Base-by-base conservation (phyloP, 2,888 invertebrate species). In the Hermaeophaga mercurialis region DNA sequence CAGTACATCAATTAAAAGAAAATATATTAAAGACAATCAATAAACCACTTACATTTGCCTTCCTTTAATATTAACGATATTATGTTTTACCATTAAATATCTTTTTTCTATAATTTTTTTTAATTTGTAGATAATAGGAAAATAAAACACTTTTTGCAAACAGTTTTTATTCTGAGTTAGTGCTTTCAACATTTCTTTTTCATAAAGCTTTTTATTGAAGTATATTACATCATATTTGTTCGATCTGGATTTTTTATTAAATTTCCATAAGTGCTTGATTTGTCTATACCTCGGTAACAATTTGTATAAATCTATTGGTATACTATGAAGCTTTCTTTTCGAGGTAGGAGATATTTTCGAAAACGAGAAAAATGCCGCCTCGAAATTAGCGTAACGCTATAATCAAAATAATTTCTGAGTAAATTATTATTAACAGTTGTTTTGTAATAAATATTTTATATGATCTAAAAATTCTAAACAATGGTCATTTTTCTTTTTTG, bases 121-220 rank as follows among this genome's bases (percentile, higher is more conserved):
- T n/a, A n/a, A n/a, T n/a, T n/a, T n/a, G n/a, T n/a, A n/a, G n/a
- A n/a, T n/a, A n/a, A n/a, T 22, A 22, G 6, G 22, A 22, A 39
- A 55, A 55, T 47, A 52, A 59, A 53, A 61, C 39, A 4, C 36
- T 60, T 66, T 67, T 70, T 71, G 70, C 70, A 71, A 71, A 70
- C 64, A 66, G 62, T 62, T 62, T 67, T 63, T 66, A 64, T 67
- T 64, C 58, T 63, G 64, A 66, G 67, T 67, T 67, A 67, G 67
- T 66, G 67, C 67, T 67, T 43, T 64, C 59, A 70, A 70, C 68
- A 66, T 62, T 61, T 63, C 63, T 65, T 58, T 64, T 56, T 59
- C 64, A 66, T 65, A 66, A 66, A 66, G 66, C 68, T 66, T 65
- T 66, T 64, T 52, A 64, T 64, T 66, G 66, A 66, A 65, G 59